Base-by-base conservation (phyloP, 2,113 vertebrate genomes). In the Lucifuga dentata region DNA sequence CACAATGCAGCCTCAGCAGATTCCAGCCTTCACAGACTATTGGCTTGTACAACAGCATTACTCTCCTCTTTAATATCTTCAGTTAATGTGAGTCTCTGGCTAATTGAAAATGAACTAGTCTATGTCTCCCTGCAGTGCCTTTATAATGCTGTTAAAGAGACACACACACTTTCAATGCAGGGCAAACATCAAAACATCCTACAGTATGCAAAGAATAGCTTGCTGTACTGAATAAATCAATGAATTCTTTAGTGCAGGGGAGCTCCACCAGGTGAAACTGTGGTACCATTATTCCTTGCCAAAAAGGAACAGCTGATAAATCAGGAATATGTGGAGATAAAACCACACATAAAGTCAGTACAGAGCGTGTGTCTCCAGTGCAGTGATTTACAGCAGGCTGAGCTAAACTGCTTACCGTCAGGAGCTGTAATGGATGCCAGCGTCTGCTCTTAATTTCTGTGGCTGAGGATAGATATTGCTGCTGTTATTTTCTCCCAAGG, bases 91-190 rank as follows among this genome's bases (percentile, higher is more conserved):
- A 83, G 72, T 86, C 76, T 79, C 79, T 53, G 67, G 88, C 86
- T 93, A 92, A 92, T 91, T 93, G 90, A 91, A 90, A 92, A 91
- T 86, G 83, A 91, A 89, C 86, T 78, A 78, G 70, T 86, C 80
- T 71, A 68, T 66, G 74, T 80, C 76, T 88, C 87, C 81, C 88
- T 46, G 78, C 55, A 83, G 90, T 70, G 89, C 86, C 84, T 89
- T 90, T 87, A 87, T 39, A 73, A 75, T 61, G 69, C 76, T 76
- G 73, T 87, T 82, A 76, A 86, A 88, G 58, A 84, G 50, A 75
- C 78, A 81, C 68, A 67, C 71, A 62, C 72, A 62, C 61, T 73
- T 57, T 68, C 5, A n/a, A 64, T 80, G 73, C 70, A 68, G 72
- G 80, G 69, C 63, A 66, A 69, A 48, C 73, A 77, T 68, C 70